Evolutionary conservation across 2,888 invertebrate species (phyloP).

Genomic region (Seira ritae): DNA sequence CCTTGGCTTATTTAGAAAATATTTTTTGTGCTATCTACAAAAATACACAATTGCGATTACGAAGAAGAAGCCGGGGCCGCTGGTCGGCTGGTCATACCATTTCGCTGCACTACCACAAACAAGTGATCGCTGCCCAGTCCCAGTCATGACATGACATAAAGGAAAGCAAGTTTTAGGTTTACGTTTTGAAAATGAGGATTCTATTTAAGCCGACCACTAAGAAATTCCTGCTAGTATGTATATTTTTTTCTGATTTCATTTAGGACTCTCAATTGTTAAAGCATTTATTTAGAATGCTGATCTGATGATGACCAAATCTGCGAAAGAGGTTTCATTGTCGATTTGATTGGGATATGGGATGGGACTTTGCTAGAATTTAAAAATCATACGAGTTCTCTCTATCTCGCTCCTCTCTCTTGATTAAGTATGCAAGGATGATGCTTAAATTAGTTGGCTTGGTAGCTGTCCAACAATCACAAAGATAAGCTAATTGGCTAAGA

Average conservation of each 20-base stretch:
- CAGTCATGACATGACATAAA: background rate
- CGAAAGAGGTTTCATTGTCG: too few species aligned
- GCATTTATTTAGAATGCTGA: too few species aligned
- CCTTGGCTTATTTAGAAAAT: slow-evolving; percentile 44
- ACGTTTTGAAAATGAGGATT: too few species aligned
- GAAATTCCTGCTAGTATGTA: too few species aligned
- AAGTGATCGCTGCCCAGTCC: background rate
- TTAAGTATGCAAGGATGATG: background rate
- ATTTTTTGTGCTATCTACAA: background rate
- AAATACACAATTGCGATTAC: too few species aligned
- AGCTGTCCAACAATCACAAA: background rate
- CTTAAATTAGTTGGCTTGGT: slow-evolving; percentile 9
- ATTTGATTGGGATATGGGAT: background rate
- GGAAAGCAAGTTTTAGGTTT: too few species aligned
- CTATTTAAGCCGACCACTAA: too few species aligned
- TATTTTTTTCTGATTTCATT: too few species aligned
- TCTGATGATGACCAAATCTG: too few species aligned
- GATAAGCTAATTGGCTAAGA: slow-evolving; percentile 3
- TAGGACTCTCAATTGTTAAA: too few species aligned
- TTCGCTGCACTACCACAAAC: background rate
- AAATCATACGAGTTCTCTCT: background rate
- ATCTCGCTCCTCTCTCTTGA: background rate
- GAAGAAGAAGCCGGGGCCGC: background rate
- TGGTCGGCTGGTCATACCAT: background rate
- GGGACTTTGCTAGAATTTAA: background rate